These are phyloP conservation scores for Limnodromus scolopaceus DNA, from an alignment of 2,797 vertebrate species.

Conservation along the genomic window DNA sequence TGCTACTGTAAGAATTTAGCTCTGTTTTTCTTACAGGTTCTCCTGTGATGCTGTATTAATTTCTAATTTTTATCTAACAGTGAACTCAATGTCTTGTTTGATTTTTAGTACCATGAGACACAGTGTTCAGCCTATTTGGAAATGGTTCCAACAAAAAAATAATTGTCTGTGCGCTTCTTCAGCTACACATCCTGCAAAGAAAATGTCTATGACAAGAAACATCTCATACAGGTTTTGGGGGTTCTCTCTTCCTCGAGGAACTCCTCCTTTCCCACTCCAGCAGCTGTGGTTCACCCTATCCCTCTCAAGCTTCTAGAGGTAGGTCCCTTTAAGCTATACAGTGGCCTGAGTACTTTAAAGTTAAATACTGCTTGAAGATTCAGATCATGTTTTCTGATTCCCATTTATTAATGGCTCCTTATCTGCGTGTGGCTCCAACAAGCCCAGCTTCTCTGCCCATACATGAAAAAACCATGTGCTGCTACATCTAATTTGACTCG, in stretches of 20 bases:
- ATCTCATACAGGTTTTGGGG: neutral
- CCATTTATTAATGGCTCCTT: neutral
- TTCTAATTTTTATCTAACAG: neutral
- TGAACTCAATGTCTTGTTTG: neutral
- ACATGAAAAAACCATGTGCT: neutral
- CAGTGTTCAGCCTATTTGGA: neutral
- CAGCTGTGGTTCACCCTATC: neutral
- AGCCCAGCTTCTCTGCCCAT: neutral
- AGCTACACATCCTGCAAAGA: neutral
- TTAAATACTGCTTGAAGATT: neutral
- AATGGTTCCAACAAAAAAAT: neutral
- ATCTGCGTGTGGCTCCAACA: neutral
- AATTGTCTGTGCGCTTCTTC: neutral
- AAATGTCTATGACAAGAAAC: neutral
- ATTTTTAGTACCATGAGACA: neutral
- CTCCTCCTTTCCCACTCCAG: neutral
- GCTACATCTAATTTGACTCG: neutral
- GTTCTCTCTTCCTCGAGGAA: neutral
- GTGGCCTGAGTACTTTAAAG: neutral
- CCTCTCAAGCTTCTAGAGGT: neutral
- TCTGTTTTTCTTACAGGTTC: neutral
- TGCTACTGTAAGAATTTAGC: conserved; percentile 6
- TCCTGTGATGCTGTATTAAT: neutral
- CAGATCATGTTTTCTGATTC: neutral
- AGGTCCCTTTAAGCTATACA: neutral